Evolutionary conservation across 2,113 vertebrate species (phyloP).

Genomic region (Gopherus flavomarginatus): DNA sequence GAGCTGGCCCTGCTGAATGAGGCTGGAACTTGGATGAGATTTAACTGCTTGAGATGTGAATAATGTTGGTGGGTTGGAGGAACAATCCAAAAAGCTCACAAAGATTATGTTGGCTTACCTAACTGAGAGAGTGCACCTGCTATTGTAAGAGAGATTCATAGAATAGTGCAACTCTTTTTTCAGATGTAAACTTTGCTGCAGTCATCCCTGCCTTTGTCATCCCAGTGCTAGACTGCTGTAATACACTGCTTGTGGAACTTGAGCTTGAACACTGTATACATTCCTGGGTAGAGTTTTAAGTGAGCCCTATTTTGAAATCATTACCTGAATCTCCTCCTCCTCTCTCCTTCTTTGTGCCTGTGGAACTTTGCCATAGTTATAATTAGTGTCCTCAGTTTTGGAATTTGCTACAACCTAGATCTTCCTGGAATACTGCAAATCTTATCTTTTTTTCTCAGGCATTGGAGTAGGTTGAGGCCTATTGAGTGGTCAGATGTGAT

Average conservation of each 20-base stretch:
- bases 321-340: background rate
- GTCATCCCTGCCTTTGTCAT: background rate
- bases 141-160: background rate
- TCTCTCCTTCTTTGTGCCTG: background rate
- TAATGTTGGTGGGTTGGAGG: background rate
- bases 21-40: background rate
- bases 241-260: background rate
- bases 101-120: background rate
- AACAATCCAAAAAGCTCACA: background rate
- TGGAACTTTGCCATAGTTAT: fast-evolving
- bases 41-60: background rate
- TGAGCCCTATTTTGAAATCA: background rate
- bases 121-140: background rate
- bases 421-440: background rate
- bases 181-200: background rate
- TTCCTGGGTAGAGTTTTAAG: background rate
- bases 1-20: background rate
- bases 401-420: background rate
- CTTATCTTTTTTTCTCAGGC: background rate
- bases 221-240: background rate
- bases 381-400: background rate
- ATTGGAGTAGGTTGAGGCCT: background rate
- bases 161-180: background rate
- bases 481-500: fast-evolving
- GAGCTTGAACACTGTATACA: background rate